Evolutionary conservation across 2,888 invertebrate species (phyloP).

Genomic region (Ornithoptera alexandrae): DNA sequence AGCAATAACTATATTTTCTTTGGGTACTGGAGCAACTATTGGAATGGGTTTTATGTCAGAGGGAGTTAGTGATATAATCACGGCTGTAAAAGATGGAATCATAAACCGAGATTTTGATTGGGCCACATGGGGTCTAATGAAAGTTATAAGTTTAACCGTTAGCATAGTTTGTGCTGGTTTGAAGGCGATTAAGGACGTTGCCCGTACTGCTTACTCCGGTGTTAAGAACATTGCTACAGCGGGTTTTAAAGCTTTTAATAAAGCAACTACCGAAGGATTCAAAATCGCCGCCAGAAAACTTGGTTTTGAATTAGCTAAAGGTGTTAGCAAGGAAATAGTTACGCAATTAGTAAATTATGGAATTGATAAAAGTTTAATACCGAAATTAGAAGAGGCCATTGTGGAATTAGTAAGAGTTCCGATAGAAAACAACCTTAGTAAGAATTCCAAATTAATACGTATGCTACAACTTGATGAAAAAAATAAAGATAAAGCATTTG

Average conservation of each 20-base stretch:
- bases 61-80: slow-evolving; percentile 32
- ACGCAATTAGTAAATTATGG: slow-evolving; percentile 30
- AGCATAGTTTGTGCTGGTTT: slow-evolving; percentile 30
- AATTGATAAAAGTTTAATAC: slow-evolving; percentile 30
- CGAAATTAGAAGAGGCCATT: slow-evolving; percentile 27
- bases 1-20: slow-evolving; percentile 28
- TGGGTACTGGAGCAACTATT: slow-evolving; percentile 28
- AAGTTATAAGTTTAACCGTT: slow-evolving; percentile 30
- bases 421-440: slow-evolving; percentile 23
- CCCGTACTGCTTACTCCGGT: slow-evolving; percentile 27
- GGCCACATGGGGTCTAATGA: slow-evolving; percentile 32
- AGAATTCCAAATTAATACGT: slow-evolving; percentile 22
- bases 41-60: slow-evolving; percentile 30
- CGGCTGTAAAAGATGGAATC: slow-evolving; percentile 32
- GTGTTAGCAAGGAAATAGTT: slow-evolving; percentile 31
- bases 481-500: slow-evolving; percentile 28
- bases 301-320: slow-evolving; percentile 30
- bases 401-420: slow-evolving; percentile 28
- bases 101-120: slow-evolving; percentile 32
- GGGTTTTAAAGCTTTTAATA: slow-evolving; percentile 26
- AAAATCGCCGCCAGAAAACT: slow-evolving; percentile 30
- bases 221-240: slow-evolving; percentile 21
- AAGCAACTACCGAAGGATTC: slow-evolving; percentile 25
- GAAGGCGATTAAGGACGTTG: slow-evolving; percentile 32
- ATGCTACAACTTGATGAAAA: slow-evolving; percentile 28